A percentile compares a stretch with the other conserved stretches of the same genome.
These are phyloP conservation scores for Okapia johnstoni DNA, from an alignment of 2,113 vertebrate genomes.

Conservation along the genomic window DNA sequence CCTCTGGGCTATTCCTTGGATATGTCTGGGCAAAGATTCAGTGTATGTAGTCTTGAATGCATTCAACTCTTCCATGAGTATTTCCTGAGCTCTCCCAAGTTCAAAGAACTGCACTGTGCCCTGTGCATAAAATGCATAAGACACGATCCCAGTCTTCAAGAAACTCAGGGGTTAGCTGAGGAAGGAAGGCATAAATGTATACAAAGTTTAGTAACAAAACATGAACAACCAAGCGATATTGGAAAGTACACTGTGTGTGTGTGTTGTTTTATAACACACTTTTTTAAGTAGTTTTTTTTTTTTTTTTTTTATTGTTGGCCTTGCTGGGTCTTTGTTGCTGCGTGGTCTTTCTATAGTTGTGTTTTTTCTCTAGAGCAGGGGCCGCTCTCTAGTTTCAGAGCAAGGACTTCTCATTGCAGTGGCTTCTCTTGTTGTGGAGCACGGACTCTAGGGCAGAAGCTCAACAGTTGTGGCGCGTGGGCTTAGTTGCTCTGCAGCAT, in stretches of 20 bases:
- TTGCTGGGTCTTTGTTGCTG: accelerated
- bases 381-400: background rate
- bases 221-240: accelerated
- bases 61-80: background rate
- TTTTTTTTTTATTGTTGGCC: background rate
- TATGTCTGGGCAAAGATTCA: background rate
- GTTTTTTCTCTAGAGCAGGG: background rate
- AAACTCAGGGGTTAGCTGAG: background rate
- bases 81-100: background rate
- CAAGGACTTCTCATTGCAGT: background rate
- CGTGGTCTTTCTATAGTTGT: background rate
- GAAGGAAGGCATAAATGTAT: background rate
- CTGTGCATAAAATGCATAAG: background rate
- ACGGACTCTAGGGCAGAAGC: background rate
- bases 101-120: background rate
- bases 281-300: background rate
- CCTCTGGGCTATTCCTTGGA: background rate
- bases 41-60: background rate
- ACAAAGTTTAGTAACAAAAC: background rate
- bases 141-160: background rate
- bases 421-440: background rate
- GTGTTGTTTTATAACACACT: background rate
- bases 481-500: background rate
- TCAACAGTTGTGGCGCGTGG: background rate
- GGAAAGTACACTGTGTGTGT: background rate